These are phyloP conservation scores for Drosophila trichaetosa DNA, from an alignment of 2,888 invertebrate genomes.

Conservation along the genomic window DNA sequence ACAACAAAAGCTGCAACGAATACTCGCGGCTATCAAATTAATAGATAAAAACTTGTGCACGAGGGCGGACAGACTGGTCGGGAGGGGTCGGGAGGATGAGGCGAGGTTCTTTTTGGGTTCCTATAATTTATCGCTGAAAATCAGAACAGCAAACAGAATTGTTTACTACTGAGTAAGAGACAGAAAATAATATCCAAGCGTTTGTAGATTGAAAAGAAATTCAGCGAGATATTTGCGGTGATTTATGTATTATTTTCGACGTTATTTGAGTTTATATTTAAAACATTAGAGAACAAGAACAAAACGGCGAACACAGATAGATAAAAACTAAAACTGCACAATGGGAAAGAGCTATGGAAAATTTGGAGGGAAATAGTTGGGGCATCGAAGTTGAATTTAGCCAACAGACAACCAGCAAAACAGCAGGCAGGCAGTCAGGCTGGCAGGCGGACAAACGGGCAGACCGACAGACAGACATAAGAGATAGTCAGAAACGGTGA, in stretches of 20 bases:
- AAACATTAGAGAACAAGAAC: slow-evolving; percentile 67
- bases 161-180: slow-evolving; percentile 48
- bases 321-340: slow-evolving; percentile 64
- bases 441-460: slow-evolving; percentile 1
- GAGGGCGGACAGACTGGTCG: background rate
- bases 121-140: slow-evolving; percentile 59
- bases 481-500: slow-evolving; percentile 16
- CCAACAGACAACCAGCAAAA: slow-evolving; percentile 56
- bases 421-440: slow-evolving; percentile 27
- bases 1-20: slow-evolving; percentile 27
- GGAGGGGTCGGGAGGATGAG: background rate
- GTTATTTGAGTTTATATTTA: slow-evolving; percentile 79
- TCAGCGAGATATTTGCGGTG: slow-evolving; percentile 72
- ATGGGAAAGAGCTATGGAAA: slow-evolving; percentile 7
- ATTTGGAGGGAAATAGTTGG: background rate
- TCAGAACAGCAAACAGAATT: slow-evolving; percentile 55
- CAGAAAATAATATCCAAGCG: slow-evolving; percentile 25
- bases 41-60: slow-evolving; percentile 64
- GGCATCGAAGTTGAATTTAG: slow-evolving; percentile 43
- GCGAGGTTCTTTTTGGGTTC: background rate
- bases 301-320: slow-evolving; percentile 37
- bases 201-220: slow-evolving; percentile 73
- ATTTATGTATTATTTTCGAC: slow-evolving; percentile 75
- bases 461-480: slow-evolving; percentile 24
- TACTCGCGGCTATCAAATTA: slow-evolving; percentile 66